Evolutionary conservation across 2,888 invertebrate species (phyloP).

Genomic region (Capitulum mitella): DNA sequence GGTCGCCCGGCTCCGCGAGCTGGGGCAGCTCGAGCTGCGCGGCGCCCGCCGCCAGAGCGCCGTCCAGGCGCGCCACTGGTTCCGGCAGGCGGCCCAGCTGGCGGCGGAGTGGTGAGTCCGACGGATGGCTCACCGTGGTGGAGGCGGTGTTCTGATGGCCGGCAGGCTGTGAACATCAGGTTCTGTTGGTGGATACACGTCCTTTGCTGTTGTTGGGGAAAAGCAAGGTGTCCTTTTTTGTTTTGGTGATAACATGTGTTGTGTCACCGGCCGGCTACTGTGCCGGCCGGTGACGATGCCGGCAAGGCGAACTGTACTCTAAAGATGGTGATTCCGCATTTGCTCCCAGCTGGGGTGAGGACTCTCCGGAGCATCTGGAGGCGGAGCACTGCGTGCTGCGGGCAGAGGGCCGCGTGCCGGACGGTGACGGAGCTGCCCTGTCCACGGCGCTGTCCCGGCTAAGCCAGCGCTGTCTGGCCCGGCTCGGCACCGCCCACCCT

Average conservation of each 20-base stretch:
- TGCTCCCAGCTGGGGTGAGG: not conserved
- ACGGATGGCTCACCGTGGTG: too few species aligned
- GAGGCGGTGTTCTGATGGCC: too few species aligned
- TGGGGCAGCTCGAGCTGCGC: slow-evolving; percentile 1
- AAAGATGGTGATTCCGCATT: too few species aligned
- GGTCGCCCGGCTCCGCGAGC: not conserved
- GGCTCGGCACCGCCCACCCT: not conserved
- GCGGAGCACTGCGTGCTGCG: not conserved
- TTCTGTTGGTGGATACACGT: too few species aligned
- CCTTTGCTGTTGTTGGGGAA: too few species aligned
- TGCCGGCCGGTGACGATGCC: too few species aligned
- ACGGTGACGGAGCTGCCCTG: not conserved
- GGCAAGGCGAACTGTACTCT: too few species aligned
- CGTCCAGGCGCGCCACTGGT: not conserved
- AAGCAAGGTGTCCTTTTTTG: too few species aligned
- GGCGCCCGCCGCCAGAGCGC: not conserved
- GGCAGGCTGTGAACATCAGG: too few species aligned
- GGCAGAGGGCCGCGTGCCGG: not conserved
- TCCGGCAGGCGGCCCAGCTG: not conserved
- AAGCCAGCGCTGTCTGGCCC: not conserved
- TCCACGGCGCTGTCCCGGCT: not conserved
- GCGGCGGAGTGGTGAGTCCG: not conserved
- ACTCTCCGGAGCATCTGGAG: not conserved
- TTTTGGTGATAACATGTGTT: too few species aligned
- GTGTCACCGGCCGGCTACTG: too few species aligned